These are phyloP conservation scores for Oncorhynchus clarkii DNA, from an alignment of 2,113 vertebrate genomes.

Conservation along the genomic window DNA sequence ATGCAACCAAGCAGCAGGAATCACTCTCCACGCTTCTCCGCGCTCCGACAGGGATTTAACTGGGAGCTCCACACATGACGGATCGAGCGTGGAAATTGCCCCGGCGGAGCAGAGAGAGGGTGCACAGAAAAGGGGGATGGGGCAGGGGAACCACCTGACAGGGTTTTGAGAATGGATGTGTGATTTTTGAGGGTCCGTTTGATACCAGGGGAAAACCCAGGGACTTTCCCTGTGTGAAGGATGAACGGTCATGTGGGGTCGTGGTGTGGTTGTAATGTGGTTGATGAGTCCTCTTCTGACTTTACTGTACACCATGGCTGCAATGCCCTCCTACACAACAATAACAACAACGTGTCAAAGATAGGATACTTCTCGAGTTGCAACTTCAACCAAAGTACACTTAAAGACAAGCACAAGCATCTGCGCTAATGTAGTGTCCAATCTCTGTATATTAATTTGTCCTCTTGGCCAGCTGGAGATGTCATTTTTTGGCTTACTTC, in stretches of 20 bases:
- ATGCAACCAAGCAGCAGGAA: slow-evolving; percentile 50
- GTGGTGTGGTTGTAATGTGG: slow-evolving; percentile 9
- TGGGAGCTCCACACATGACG: slow-evolving; percentile 30
- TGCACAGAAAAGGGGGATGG: slow-evolving; percentile 1
- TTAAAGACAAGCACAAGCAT: slow-evolving; percentile 39
- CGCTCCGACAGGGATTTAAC: slow-evolving; percentile 48
- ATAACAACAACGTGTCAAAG: slow-evolving; percentile 13
- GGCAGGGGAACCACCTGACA: slow-evolving; percentile 17
- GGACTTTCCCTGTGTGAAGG: slow-evolving; percentile 27
- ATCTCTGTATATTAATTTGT: slow-evolving; percentile 42
- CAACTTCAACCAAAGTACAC: slow-evolving; percentile 33
- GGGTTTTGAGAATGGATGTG: slow-evolving; percentile 5
- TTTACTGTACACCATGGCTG: background rate
- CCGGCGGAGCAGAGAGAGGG: background rate
- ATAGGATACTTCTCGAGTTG: slow-evolving; percentile 13
- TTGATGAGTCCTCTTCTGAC: slow-evolving; percentile 13
- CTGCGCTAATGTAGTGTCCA: slow-evolving; percentile 25
- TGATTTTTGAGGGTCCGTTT: slow-evolving; percentile 19
- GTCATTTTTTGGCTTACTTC: slow-evolving; percentile 43
- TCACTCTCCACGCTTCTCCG: slow-evolving; percentile 37
- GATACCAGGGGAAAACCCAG: slow-evolving; percentile 20
- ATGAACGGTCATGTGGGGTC: slow-evolving; percentile 26
- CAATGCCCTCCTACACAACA: slow-evolving; percentile 18
- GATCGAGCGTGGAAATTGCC: slow-evolving; percentile 33
- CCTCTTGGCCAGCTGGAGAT: slow-evolving; percentile 45